Evolutionary conservation across 2,113 vertebrate species (phyloP), one percentile per base, ranked within the genome.

Genomic region (Callospermophilus lateralis): DNA sequence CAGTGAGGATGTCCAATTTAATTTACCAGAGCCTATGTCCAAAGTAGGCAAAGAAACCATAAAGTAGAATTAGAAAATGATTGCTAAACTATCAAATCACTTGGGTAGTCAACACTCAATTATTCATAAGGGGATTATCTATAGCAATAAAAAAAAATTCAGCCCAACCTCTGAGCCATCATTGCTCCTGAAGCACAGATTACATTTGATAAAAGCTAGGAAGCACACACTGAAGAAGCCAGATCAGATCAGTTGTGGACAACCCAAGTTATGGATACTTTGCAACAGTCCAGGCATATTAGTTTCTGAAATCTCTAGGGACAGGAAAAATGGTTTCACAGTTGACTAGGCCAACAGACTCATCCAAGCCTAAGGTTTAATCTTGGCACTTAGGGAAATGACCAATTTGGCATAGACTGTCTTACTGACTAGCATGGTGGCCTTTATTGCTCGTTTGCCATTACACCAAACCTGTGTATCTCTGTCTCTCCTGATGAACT

Each of bases 11-110:
- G 97, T 96, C 95, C 96, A 93, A 97, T 97, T 98, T 96, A 97
- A 98, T 98, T 97, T 98, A 88, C 91, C 96, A 95, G 73, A 74
- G 87, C 84, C 80, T 88, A 92, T 51, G 96, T 97, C 90, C 30
- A 96, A 94, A 95, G 76, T 95, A 97, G 95, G 96, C 93, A 96
- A 89, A 95, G 93, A 97, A 97, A 94, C 76, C 93, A 93, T 97
- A 96, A 97, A 96, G 94, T 74, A 93, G 96, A 95, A 97, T 97
- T 97, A 96, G 95, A 96, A 96, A 93, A 93, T 96, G 96, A 97
- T 97, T 96, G 93, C 96, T 97, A 97, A 97, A 97, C 96, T 97
- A 87, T 96, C 84, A 93, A 97, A 87, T 97, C 61, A 91, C 80
- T 95, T 94, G 90, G 95, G 72, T 93, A 96, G 73, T 95, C 95